A percentile compares a stretch with the other conserved stretches of the same genome.
These are phyloP conservation scores for Laupala kohalensis DNA, from an alignment of 1,140 invertebrate species.

Conservation along the genomic window DNA sequence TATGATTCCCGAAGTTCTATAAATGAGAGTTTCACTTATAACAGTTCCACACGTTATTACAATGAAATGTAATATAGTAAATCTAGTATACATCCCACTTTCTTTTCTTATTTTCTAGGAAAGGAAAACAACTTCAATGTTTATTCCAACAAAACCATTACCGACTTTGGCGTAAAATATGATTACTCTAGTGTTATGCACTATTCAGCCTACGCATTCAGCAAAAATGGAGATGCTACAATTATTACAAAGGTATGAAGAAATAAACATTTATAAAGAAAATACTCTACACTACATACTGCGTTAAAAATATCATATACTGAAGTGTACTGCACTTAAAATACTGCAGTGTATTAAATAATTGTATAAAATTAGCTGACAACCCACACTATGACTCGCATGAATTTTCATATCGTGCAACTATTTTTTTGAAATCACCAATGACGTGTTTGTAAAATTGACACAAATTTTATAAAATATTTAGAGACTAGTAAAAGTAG, in stretches of 20 bases:
- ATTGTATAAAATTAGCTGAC: neutral
- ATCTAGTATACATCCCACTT: constrained; percentile 18
- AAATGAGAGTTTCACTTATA: no score
- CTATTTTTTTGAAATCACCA: no score
- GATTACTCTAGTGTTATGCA: constrained; percentile 78
- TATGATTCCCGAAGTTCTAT: no score
- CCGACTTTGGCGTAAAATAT: constrained; percentile 27
- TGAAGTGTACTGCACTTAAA: neutral
- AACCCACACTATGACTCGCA: neutral
- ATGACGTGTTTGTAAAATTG: no score
- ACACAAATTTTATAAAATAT: no score
- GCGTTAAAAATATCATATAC: neutral
- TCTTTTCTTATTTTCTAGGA: constrained; percentile 27
- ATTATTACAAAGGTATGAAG: constrained; percentile 48
- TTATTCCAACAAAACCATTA: constrained; percentile 25
- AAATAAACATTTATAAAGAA: constrained; percentile 11
- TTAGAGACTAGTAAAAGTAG: no score
- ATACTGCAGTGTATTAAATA: neutral
- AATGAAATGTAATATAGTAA: no score
- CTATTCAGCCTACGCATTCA: constrained; percentile 63
- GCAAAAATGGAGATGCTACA: constrained; percentile 52
- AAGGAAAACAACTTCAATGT: constrained; percentile 55
- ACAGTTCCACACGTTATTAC: no score
- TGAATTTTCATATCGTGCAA: neutral
- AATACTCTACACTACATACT: neutral